Evolutionary conservation across 2,797 vertebrate genomes (phyloP), one percentile per base, ranked within the genome.

Genomic region (Phrynocephalus forsythii): DNA sequence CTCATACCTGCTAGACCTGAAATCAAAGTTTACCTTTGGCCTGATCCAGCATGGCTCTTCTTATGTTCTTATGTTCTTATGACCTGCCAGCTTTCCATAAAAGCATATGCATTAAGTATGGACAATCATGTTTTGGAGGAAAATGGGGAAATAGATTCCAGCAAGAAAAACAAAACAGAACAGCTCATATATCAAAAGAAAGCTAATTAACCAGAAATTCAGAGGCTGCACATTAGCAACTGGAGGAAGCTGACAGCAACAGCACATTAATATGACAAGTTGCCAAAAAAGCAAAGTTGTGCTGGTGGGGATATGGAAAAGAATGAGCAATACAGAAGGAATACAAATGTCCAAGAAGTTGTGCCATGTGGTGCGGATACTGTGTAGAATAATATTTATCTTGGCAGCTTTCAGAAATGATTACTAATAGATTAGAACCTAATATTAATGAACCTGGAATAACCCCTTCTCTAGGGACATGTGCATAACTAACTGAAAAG

Each of bases 381-480:
- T 0, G 24, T 1, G 0, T 15, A 48, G 5, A 2, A 71, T 8
- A 38, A 71, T 50, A 60, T 7, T 77, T 85, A 68, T 38, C 60
- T 68, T 28, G 5, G 44, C 26, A 16, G 69, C 6, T 67, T 1
- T 1, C 50, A 0, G 1, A 89, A 88, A 79, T 82, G 38, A 9
- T 16, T 66, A 71, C 28, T 50, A 60, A 84, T 16, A 92, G 13
- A 82, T 7, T 79, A 78, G 8, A 79, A 63, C 10, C 6, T 26
- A 48, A 38, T 24, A 48, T 86, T 89, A 28, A 20, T 16, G 1
- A 60, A 89, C 87, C 24, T 1, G 26, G 33, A 68, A 67, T 20
- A 79, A 92, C 83, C 77, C 18, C 82, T 24, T 24, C 79, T 86
- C 91, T 0, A 13, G 90, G 48, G 76, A 85, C 83, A 87, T 73